Evolutionary conservation across 1,140 invertebrate species (phyloP).

Genomic region (Drosophila subobscura): DNA sequence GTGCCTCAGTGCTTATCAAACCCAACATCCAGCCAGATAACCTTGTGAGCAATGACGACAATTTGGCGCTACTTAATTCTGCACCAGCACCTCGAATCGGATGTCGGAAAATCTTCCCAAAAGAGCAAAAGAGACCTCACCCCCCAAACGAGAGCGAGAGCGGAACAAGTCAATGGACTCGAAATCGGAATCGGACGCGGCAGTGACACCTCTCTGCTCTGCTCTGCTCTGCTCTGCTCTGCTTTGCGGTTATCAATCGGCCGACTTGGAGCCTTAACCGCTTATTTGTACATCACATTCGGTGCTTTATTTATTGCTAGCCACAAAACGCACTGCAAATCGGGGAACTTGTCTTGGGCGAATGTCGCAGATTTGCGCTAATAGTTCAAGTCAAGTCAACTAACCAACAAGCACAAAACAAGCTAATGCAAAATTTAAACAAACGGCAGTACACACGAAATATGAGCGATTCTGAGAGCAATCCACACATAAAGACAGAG

Average conservation of each 20-base stretch:
- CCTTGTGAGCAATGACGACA: conserved; percentile 25
- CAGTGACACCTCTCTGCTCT: conserved; percentile 21
- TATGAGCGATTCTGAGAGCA: conserved; percentile 5
- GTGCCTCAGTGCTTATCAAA: conserved; percentile 35
- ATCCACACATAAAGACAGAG: conserved; percentile 10
- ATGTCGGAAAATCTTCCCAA: too few relatives aligned
- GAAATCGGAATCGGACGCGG: conserved; percentile 17
- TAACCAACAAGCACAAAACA: conserved; percentile 52
- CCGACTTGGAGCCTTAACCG: conserved; percentile 23
- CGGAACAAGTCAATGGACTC: conserved; percentile 65
- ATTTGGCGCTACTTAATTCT: conserved; percentile 5
- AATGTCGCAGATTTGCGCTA: conserved; percentile 84
- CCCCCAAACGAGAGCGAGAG: conserved; percentile 22
- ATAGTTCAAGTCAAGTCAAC: conserved; percentile 84
- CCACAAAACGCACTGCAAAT: conserved; percentile 14
- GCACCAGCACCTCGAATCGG: neutral
- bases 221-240: neutral
- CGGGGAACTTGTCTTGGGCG: conserved; percentile 20
- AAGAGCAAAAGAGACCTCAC: too few relatives aligned
- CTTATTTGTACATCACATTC: conserved; percentile 44
- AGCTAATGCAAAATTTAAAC: conserved; percentile 33
- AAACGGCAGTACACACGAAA: conserved; percentile 27
- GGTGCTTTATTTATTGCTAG: conserved; percentile 24
- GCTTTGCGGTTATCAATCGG: conserved; percentile 27
- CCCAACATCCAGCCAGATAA: conserved; percentile 22